Evolutionary conservation across 2,888 invertebrate genomes (phyloP).

Genomic region (Proisotoma minuta): DNA sequence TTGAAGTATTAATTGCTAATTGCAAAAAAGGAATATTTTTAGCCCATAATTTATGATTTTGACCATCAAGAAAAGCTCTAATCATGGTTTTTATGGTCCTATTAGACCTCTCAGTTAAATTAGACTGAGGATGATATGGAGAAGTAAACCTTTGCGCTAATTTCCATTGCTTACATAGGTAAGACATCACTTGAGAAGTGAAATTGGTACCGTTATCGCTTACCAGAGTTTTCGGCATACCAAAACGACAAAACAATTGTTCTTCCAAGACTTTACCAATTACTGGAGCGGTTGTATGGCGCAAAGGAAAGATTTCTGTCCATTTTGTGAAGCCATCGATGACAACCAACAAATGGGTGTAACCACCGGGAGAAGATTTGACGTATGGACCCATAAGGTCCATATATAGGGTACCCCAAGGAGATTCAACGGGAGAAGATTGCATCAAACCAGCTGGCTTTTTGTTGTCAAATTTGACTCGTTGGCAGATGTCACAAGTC

Average conservation of each 20-base stretch:
- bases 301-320: conserved; percentile 7
- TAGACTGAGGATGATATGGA: background rate
- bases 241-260: background rate
- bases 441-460: conserved; percentile 12
- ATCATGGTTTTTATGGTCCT: background rate
- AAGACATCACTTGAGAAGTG: background rate
- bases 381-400: conserved; percentile 27
- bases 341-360: conserved; percentile 22
- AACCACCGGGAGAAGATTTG: background rate
- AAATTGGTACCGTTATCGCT: conserved; percentile 5
- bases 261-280: background rate
- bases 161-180: conserved; percentile 11
- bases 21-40: background rate
- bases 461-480: conserved; percentile 13
- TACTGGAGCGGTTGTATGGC: background rate
- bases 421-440: conserved; percentile 1
- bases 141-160: background rate
- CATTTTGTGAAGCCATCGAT: conserved; percentile 36
- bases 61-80: background rate
- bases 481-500: conserved; percentile 19
- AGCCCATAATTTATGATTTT: background rate
- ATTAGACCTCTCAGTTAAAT: background rate
- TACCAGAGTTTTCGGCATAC: background rate
- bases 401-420: conserved; percentile 22
- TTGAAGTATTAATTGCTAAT: background rate